Percentiles rank a stretch among this genome's conserved stretches.
Conservation (phyloP, 2,797 vertebrate genomes). For the Thalassophryne amazonica region DNA sequence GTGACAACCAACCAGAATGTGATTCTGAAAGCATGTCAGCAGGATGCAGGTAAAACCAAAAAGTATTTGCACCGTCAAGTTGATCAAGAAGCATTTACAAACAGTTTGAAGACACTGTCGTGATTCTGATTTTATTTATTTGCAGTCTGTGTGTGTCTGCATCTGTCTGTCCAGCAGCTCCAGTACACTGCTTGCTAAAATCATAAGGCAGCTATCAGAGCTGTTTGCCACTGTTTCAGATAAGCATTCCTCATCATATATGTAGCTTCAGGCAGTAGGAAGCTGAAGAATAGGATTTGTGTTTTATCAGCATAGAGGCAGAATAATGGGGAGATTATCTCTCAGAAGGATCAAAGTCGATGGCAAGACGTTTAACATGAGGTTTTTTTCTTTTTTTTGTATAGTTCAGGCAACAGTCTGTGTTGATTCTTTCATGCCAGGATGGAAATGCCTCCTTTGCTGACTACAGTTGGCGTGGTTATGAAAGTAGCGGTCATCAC, state of each 20-base stretch:
- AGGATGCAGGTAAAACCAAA: background rate
- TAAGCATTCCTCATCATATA: background rate
- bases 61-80: background rate
- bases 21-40: constrained; percentile 3
- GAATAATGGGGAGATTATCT: constrained; percentile 33
- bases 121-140: background rate
- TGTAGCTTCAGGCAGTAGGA: constrained; percentile 10
- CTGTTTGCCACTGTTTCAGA: constrained; percentile 4
- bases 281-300: constrained; percentile 26
- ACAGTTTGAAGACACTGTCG: background rate
- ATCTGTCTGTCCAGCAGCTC: too few species aligned
- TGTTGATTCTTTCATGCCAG: too few species aligned
- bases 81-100: background rate
- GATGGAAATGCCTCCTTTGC: too few species aligned
- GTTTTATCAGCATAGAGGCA: constrained; percentile 41
- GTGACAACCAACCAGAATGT: constrained; percentile 46
- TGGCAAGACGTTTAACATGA: constrained; percentile 41
- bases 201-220: constrained; percentile 1
- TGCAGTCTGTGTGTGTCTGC: background rate
- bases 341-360: constrained; percentile 34
- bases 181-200: background rate
- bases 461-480: too few species aligned
- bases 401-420: too few species aligned
- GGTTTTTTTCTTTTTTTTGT: too few species aligned
- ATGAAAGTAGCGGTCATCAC: too few species aligned